These are phyloP conservation scores for Patagioenas fasciata DNA, from an alignment of 2,113 vertebrate species.

Conservation along the genomic window DNA sequence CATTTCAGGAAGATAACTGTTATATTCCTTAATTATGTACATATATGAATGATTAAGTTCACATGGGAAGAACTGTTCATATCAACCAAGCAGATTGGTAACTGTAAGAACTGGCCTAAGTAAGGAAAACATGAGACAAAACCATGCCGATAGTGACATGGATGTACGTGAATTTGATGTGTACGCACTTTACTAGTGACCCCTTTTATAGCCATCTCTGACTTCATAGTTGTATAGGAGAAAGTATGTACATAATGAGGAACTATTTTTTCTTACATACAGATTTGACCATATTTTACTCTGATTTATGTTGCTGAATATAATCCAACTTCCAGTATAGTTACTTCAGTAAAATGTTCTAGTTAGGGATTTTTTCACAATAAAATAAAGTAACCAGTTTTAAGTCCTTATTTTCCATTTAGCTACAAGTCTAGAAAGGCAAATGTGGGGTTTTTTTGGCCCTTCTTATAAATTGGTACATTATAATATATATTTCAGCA, in stretches of 20 bases:
- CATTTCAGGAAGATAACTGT: not conserved
- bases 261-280: not conserved
- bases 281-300: not conserved
- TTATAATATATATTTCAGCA: not conserved
- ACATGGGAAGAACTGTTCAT: not conserved
- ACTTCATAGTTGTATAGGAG: not conserved
- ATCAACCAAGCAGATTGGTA: not conserved
- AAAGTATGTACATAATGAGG: not conserved
- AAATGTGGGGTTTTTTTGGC: not conserved
- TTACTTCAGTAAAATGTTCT: not conserved
- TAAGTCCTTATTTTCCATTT: not conserved
- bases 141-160: rapidly evolving
- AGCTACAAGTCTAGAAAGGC: not conserved
- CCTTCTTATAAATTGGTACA: not conserved
- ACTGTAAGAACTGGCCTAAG: not conserved
- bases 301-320: constrained; percentile 10
- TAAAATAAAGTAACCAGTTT: not conserved
- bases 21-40: not conserved
- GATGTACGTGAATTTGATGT: not conserved
- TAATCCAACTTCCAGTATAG: not conserved
- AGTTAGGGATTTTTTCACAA: not conserved
- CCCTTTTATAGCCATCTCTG: not conserved
- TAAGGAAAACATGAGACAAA: not conserved
- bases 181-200: not conserved
- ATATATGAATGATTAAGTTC: not conserved